phyloP scores from a whole-genome alignment of 2,888 invertebrate species.

The Tupiocoris notatus region DNA sequence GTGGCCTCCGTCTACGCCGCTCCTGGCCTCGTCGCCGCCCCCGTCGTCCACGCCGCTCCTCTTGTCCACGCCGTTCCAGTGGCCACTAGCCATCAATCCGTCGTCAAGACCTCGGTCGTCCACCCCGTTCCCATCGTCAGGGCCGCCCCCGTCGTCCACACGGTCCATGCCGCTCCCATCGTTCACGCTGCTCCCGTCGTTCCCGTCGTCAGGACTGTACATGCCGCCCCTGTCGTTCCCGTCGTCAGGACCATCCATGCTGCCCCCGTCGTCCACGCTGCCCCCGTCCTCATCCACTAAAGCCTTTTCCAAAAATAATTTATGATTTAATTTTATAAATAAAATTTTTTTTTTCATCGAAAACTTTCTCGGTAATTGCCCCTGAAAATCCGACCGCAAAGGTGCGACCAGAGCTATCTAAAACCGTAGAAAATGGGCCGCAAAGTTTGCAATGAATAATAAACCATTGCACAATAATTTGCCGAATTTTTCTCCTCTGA shows the following conservation, averaged over 20 bases:
- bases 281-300: conserved; percentile 48
- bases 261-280: conserved; percentile 51
- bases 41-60: conserved; percentile 56
- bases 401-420: too few relatives aligned
- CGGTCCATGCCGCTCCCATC: conserved; percentile 51
- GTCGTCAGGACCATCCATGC: conserved; percentile 22
- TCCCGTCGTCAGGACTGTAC: conserved; percentile 53
- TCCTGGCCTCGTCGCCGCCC: conserved; percentile 57
- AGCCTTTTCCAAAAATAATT: neutral
- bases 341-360: neutral
- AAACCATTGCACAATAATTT: too few relatives aligned
- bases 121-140: conserved; percentile 51
- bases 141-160: conserved; percentile 53
- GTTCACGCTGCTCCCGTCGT: conserved; percentile 54
- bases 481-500: too few relatives aligned
- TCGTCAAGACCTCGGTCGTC: conserved; percentile 51
- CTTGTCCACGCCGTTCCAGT: conserved; percentile 55
- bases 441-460: too few relatives aligned
- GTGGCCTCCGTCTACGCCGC: conserved; percentile 56
- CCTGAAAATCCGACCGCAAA: too few relatives aligned
- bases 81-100: conserved; percentile 55
- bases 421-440: neutral
- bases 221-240: conserved; percentile 46
- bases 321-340: conserved; percentile 9
- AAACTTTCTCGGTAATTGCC: too few relatives aligned